Conservation (phyloP, 2,888 invertebrate genomes). For the Busseola fusca region DNA sequence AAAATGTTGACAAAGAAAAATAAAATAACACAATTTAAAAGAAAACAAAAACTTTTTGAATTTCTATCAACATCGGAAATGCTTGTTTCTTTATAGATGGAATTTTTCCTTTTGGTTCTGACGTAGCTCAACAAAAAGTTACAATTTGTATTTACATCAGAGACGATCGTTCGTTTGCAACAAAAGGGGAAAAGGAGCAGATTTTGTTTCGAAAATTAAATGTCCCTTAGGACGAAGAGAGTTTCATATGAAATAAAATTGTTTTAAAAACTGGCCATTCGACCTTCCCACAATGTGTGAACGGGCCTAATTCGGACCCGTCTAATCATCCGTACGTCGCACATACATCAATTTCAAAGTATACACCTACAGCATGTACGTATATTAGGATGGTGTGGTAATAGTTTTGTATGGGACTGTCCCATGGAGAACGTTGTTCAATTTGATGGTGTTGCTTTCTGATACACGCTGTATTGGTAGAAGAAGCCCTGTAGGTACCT, state of each 20-base stretch:
- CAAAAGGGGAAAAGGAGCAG: conserved; percentile 29
- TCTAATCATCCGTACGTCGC: conserved; percentile 43
- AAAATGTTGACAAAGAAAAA: conserved; percentile 39
- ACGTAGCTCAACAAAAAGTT: conserved; percentile 51
- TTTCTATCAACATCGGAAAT: conserved; percentile 50
- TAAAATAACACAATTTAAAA: conserved; percentile 45
- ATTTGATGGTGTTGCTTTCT: background rate
- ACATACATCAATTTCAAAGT: conserved; percentile 6
- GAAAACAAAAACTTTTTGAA: conserved; percentile 45
- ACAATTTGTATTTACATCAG: conserved; percentile 46
- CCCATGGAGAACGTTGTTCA: background rate
- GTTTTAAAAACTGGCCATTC: conserved; percentile 34
- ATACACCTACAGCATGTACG: conserved; percentile 1
- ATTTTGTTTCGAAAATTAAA: conserved; percentile 42
- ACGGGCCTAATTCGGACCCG: conserved; percentile 32
- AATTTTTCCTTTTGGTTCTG: conserved; percentile 52
- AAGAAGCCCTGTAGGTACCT: background rate
- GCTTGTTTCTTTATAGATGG: conserved; percentile 46
- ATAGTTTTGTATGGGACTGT: background rate
- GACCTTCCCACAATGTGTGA: conserved; percentile 33
- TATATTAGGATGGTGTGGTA: too few relatives aligned
- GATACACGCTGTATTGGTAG: background rate
- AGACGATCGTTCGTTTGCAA: conserved; percentile 42
- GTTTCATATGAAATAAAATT: conserved; percentile 39
- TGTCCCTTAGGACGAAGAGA: conserved; percentile 24